Conservation (phyloP, 2,113 vertebrate species). For the Passer montanus region DNA sequence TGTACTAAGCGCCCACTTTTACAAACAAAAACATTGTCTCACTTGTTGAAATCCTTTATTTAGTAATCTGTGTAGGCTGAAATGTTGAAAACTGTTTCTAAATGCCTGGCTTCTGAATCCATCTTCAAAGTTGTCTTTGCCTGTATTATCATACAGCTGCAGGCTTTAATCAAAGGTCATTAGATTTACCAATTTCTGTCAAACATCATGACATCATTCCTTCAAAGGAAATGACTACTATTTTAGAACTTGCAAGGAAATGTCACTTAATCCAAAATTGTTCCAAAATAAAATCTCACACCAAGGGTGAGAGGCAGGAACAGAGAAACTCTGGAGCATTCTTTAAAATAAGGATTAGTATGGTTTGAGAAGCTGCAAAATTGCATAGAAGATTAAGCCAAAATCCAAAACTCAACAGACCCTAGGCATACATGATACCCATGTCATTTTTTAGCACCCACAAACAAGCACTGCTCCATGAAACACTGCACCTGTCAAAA, state of each 20-base stretch:
- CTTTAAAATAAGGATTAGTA: background rate
- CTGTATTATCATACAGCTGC: slow-evolving; percentile 56
- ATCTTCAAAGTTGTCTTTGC: slow-evolving; percentile 47
- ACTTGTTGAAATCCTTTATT: slow-evolving; percentile 56
- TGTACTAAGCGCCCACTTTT: slow-evolving; percentile 52
- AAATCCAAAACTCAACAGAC: background rate
- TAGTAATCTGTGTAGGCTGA: slow-evolving; percentile 42
- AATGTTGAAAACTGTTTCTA: slow-evolving; percentile 54
- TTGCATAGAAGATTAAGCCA: background rate
- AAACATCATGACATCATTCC: slow-evolving; percentile 32
- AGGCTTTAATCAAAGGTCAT: slow-evolving; percentile 69
- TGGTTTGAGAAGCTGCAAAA: background rate
- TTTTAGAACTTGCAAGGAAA: slow-evolving; percentile 51
- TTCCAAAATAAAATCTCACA: slow-evolving; percentile 42
- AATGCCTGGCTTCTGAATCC: slow-evolving; percentile 55
- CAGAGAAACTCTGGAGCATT: background rate
- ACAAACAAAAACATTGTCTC: slow-evolving; percentile 59
- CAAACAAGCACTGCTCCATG: background rate
- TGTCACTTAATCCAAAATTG: slow-evolving; percentile 3
- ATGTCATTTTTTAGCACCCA: background rate
- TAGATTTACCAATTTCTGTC: slow-evolving; percentile 49
- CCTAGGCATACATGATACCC: background rate
- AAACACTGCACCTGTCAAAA: background rate
- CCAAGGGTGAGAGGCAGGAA: background rate
- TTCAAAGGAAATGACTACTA: slow-evolving; percentile 55